A percentile compares a stretch with the other conserved stretches of the same genome.
Conservation (phyloP, 2,797 vertebrate genomes). For the Sebastes variabilis region DNA sequence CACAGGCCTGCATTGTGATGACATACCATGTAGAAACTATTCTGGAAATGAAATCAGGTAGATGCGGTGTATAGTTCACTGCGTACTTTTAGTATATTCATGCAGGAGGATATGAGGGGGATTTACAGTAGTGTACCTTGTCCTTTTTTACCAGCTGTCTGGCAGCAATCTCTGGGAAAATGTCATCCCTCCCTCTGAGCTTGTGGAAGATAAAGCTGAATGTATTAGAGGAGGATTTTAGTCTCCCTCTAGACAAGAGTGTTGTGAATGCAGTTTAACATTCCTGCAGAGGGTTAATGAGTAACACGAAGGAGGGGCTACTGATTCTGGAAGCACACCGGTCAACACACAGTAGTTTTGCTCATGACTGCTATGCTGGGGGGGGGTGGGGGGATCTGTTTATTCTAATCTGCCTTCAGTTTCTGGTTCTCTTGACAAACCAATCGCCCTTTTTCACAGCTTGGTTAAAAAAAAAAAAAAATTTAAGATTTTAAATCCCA, state of each 20-base stretch:
- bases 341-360: conserved; percentile 6
- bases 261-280: conserved; percentile 18
- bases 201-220: conserved; percentile 26
- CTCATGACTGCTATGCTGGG: background rate
- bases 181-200: conserved; percentile 3
- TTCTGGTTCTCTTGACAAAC: conserved; percentile 3
- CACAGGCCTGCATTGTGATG: background rate
- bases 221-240: conserved; percentile 20
- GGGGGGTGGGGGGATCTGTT: background rate
- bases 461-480: background rate
- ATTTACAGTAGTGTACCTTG: background rate
- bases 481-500: background rate
- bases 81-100: background rate
- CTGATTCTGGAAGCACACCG: background rate
- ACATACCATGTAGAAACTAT: background rate
- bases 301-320: conserved; percentile 44
- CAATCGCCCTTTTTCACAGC: background rate
- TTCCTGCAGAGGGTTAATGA: conserved; percentile 64
- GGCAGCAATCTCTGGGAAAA: background rate
- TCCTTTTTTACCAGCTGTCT: conserved; percentile 2
- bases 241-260: background rate
- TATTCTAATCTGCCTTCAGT: background rate
- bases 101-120: background rate
- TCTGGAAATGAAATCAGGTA: background rate
- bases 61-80: background rate